Evolutionary conservation across 2,797 vertebrate species (phyloP).

Genomic region (Orientallactaga sibirica): DNA sequence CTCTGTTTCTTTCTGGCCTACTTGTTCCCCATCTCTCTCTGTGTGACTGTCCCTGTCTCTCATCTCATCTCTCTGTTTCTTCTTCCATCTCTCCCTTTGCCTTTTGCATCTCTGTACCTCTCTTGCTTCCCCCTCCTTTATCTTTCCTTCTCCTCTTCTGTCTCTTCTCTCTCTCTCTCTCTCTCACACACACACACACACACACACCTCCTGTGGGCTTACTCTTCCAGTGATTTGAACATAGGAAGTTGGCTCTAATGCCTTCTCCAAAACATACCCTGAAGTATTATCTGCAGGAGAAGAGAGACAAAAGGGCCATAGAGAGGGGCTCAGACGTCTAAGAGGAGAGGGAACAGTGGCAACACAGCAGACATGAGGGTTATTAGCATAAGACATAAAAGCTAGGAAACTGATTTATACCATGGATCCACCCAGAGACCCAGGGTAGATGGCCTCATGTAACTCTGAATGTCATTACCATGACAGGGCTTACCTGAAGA

Average conservation of each 20-base stretch:
- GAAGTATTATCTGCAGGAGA: background rate
- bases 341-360: background rate
- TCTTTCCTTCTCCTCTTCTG: too few relatives aligned
- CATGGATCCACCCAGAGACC: background rate
- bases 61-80: background rate
- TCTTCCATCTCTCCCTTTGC: background rate
- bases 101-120: too few relatives aligned
- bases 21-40: too few relatives aligned
- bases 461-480: background rate
- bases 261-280: background rate
- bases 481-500: background rate
- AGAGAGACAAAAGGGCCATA: background rate
- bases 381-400: background rate
- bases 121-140: too few relatives aligned
- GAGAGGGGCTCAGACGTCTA: background rate
- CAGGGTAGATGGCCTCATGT: background rate
- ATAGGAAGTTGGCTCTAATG: background rate
- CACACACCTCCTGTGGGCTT: background rate
- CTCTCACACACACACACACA: background rate
- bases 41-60: background rate
- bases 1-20: background rate
- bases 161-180: too few relatives aligned
- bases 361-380: accelerated
- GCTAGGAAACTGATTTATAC: background rate
- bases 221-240: background rate